A percentile compares a stretch with the other conserved stretches of the same genome.
These are phyloP conservation scores for Danio choprae DNA, from an alignment of 2,797 vertebrate genomes.

Conservation along the genomic window DNA sequence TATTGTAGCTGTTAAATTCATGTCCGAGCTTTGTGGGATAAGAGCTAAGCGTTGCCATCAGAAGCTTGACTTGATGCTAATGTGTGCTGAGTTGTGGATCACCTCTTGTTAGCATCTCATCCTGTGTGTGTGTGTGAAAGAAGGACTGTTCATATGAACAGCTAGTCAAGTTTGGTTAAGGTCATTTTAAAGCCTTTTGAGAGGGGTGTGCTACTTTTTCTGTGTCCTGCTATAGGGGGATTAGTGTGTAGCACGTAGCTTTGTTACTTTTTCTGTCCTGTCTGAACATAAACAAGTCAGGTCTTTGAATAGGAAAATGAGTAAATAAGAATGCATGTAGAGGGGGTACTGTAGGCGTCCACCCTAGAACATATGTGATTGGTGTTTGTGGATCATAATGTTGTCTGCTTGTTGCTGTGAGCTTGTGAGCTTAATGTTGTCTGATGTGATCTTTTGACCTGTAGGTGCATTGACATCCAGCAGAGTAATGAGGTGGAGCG, in stretches of 20 bases:
- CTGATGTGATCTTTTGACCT: conserved; percentile 40
- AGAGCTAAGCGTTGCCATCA: background rate
- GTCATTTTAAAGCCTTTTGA: conserved; percentile 22
- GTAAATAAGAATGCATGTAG: background rate
- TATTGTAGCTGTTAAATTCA: background rate
- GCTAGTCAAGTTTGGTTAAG: conserved; percentile 40
- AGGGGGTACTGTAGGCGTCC: background rate
- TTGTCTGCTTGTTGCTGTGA: too few species aligned
- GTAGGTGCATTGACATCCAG: conserved; percentile 98
- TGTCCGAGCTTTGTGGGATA: background rate
- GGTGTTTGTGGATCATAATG: background rate
- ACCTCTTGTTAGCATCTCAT: conserved; percentile 40
- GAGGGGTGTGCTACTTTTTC: conserved; percentile 30
- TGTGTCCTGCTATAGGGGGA: conserved; percentile 10
- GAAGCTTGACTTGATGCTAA: conserved; percentile 39
- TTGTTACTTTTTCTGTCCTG: background rate
- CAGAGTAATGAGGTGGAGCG: conserved; percentile 99
- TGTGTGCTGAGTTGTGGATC: conserved; percentile 41
- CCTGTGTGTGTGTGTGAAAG: background rate
- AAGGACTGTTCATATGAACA: conserved; percentile 1
- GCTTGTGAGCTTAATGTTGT: background rate
- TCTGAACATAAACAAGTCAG: conserved; percentile 15
- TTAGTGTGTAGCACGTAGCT: conserved; percentile 11
- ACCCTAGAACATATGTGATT: background rate
- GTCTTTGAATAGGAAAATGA: conserved; percentile 9